Percentiles rank a stretch among this genome's conserved stretches.
These are phyloP conservation scores for Sapajus apella DNA, from an alignment of 2,113 vertebrate genomes.

Conservation along the genomic window DNA sequence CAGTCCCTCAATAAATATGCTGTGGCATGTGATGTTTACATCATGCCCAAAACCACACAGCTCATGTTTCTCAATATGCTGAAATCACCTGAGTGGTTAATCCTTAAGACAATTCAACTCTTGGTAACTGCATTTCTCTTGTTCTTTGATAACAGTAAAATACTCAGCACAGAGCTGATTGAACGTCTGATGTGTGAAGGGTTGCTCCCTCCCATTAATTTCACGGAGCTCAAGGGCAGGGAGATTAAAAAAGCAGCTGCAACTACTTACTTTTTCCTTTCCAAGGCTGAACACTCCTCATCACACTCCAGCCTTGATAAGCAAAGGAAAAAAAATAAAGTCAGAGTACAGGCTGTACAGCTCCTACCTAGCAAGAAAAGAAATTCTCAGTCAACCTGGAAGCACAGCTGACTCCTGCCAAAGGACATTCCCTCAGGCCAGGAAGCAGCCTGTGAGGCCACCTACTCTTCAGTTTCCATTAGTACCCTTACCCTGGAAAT, in stretches of 20 bases:
- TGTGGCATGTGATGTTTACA: neutral
- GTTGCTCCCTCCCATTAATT: neutral
- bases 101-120: neutral
- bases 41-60: neutral
- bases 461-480: neutral
- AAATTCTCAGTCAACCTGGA: neutral
- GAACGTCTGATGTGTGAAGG: neutral
- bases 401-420: neutral
- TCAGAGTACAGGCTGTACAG: constrained; percentile 30
- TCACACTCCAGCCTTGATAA: constrained; percentile 94
- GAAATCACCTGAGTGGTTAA: constrained; percentile 34
- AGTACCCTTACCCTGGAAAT: neutral
- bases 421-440: neutral
- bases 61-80: constrained; percentile 35
- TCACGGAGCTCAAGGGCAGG: neutral
- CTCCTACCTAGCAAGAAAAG: neutral
- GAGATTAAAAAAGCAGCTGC: neutral
- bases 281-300: constrained; percentile 93
- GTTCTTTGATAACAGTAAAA: neutral
- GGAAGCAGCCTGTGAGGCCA: neutral
- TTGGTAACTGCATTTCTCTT: neutral
- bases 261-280: constrained; percentile 92
- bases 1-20: constrained; percentile 13
- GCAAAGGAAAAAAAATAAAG: constrained; percentile 67
- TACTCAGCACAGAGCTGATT: neutral